These are phyloP conservation scores for Andrena camellia DNA, from an alignment of 2,888 invertebrate genomes.

Conservation along the genomic window DNA sequence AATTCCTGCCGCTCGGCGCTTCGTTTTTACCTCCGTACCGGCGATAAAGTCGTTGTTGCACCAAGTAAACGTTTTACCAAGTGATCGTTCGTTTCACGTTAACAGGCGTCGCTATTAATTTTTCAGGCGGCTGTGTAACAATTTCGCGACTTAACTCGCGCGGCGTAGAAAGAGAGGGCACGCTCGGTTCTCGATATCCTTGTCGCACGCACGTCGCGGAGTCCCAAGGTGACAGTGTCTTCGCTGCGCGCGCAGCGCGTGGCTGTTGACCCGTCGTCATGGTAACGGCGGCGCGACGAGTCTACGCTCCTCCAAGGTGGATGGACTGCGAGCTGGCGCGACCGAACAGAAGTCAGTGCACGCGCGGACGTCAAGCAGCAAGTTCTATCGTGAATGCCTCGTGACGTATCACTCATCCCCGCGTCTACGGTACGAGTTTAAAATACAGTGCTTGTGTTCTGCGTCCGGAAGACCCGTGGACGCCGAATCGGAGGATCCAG, in stretches of 20 bases:
- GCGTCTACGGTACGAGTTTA: constrained; percentile 27
- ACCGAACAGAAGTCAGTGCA: constrained; percentile 81
- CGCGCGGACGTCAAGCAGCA: constrained; percentile 81
- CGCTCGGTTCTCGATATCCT: constrained; percentile 5
- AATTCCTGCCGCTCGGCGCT: neutral
- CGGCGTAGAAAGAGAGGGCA: constrained; percentile 2
- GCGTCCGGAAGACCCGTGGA: neutral
- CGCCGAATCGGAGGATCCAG: constrained; percentile 19
- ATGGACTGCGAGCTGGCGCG: constrained; percentile 71
- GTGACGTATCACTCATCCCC: constrained; percentile 43
- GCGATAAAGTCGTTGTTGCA: neutral
- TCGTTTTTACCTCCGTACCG: neutral
- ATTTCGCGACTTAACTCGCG: constrained; percentile 32
- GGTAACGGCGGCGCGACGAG: constrained; percentile 72
- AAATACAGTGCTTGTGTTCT: constrained; percentile 60
- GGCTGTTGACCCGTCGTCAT: constrained; percentile 75
- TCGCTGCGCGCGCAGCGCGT: constrained; percentile 66
- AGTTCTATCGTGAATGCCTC: constrained; percentile 43
- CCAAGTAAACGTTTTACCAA: neutral
- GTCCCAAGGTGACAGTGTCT: constrained; percentile 36
- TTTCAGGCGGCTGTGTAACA: constrained; percentile 39
- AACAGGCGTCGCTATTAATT: constrained; percentile 55
- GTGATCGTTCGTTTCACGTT: constrained; percentile 17
- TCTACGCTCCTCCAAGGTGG: constrained; percentile 70
- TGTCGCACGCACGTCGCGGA: neutral